Base-by-base conservation (phyloP, 2,113 vertebrate species). In the Indicator indicator region DNA sequence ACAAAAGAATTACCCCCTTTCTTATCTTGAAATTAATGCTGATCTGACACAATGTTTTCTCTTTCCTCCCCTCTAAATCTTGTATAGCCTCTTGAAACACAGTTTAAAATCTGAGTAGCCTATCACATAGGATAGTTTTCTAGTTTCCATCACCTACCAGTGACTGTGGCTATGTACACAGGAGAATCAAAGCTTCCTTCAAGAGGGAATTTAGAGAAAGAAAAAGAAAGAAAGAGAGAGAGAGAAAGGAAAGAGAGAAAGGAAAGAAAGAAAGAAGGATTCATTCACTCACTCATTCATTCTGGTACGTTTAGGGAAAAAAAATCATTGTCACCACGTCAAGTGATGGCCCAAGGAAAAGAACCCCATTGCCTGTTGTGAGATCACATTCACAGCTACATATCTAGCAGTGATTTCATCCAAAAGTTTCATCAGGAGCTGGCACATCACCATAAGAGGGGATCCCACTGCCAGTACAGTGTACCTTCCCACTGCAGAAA, bases 21-120 rank as follows among this genome's bases (percentile, higher is more conserved):
- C 72, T 91, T 92, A 73, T 93, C 62, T 52, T 33, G 36, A 63
- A 65, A 55, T 84, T 78, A 91, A 30, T 76, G 83, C 80, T 88
- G 83, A 88, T 72, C 50, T 90, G 58, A 78, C 91, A 90, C 76
- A 77, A 67, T 7, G 30, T 28, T 71, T 77, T 91, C 42, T 76
- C 64, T 85, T 93, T 83, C 11, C 54, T 89, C 69, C 55, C 62
- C 69, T 11, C 7, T 67, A 62, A 77, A 79, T 84, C 44, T 88
- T 56, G 38, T 36, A 38, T 4, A 54, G 32, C n/a, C 30, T 70
- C 68, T 73, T 74, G 81, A 91, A 90, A 89, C 55, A 40, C 62
- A 78, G 12, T 54, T 74, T 71, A 42, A 74, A 71, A 71, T 68
- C 38, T 9, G 38, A 30, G 17, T 19, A 38, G 40, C 40, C 54